Conservation (phyloP, 1,140 invertebrate genomes). For the Drosophila lacteicornis region DNA sequence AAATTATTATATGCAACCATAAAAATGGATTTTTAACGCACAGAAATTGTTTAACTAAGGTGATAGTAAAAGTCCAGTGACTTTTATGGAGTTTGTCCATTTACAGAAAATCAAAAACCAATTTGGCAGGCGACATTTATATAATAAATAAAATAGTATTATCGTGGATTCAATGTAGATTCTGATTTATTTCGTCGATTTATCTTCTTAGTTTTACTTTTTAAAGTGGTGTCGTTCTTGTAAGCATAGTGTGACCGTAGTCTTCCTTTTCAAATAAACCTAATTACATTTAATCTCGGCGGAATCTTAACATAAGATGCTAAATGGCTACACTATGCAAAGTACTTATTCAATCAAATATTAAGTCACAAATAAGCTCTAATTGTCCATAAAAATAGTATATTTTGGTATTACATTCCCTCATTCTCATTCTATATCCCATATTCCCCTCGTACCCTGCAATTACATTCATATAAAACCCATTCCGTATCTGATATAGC, state of each 20-base stretch:
- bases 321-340: too few relatives aligned
- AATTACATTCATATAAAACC: not conserved
- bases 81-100: not conserved
- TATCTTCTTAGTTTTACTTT: too few relatives aligned
- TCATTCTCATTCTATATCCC: not conserved
- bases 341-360: too few relatives aligned
- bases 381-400: not conserved
- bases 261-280: too few relatives aligned
- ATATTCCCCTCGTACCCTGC: slow-evolving; percentile 1
- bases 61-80: not conserved
- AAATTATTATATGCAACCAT: not conserved
- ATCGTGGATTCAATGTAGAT: too few relatives aligned
- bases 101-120: not conserved
- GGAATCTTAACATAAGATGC: too few relatives aligned
- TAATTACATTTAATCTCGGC: too few relatives aligned
- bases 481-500: slow-evolving; percentile 5
- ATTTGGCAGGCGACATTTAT: too few relatives aligned
- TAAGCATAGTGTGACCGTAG: too few relatives aligned
- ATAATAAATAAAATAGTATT: not conserved
- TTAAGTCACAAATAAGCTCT: not conserved
- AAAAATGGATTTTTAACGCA: not conserved
- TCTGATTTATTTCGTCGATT: too few relatives aligned
- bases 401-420: not conserved
- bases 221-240: too few relatives aligned
- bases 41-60: not conserved